A percentile compares a stretch with the other conserved stretches of the same genome.
Evolutionary conservation across 2,888 invertebrate species (phyloP).

Genomic region (Sicus ferrugineus): DNA sequence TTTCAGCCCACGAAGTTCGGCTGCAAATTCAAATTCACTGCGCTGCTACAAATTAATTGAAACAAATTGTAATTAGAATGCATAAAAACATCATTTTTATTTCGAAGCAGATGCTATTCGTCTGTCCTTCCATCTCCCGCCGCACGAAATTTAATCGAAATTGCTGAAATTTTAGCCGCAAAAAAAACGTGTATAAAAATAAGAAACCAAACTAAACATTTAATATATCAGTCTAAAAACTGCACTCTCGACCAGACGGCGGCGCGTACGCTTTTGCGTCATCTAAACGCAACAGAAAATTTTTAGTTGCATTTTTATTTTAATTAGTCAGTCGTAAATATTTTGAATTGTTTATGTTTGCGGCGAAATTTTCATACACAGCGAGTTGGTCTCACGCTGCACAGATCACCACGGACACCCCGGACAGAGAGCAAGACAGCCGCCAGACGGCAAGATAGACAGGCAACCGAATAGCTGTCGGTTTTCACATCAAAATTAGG

Average conservation of each 20-base stretch:
- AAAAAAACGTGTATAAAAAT: background rate
- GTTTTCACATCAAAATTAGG: too few species aligned
- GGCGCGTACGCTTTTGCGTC: background rate
- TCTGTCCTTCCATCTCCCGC: background rate
- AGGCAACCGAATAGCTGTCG: background rate
- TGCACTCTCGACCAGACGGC: background rate
- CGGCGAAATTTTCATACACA: background rate
- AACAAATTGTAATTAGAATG: background rate
- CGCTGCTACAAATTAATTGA: background rate
- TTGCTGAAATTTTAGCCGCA: background rate
- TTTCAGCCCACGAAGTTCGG: background rate
- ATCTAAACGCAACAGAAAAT: background rate
- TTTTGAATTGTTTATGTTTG: background rate
- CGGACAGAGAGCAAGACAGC: background rate
- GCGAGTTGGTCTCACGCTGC: too few species aligned
- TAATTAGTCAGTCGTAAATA: background rate
- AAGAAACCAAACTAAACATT: too few species aligned
- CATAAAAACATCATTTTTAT: slow-evolving; percentile 19
- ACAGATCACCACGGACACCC: too few species aligned
- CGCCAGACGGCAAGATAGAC: background rate
- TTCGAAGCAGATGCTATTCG: slow-evolving; percentile 22
- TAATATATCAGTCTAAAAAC: background rate
- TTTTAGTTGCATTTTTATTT: background rate
- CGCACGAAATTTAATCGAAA: background rate
- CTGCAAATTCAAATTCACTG: background rate